A percentile compares a stretch with the other conserved stretches of the same genome.
These are phyloP conservation scores for Zonotrichia leucophrys DNA, from an alignment of 2,113 vertebrate genomes.

Conservation along the genomic window DNA sequence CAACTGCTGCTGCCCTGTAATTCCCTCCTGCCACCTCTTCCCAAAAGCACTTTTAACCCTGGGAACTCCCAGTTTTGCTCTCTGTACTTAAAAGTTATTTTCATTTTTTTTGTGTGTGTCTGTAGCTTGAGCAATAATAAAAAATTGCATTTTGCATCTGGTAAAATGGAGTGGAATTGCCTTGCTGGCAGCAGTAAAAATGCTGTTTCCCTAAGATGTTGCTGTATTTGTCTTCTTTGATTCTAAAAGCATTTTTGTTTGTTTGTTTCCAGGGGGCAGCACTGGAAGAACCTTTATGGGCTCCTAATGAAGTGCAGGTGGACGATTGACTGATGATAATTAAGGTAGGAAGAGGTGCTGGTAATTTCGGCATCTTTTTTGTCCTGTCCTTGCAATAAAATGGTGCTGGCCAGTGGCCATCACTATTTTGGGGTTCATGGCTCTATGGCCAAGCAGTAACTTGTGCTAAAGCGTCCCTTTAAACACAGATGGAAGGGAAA, in stretches of 20 bases:
- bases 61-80: not conserved
- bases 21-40: not conserved
- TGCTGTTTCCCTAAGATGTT: not conserved
- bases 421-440: not conserved
- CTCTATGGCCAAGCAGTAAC: not conserved
- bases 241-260: not conserved
- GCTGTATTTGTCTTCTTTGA: not conserved
- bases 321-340: constrained; percentile 33
- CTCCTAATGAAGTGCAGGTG: constrained; percentile 58
- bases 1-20: not conserved
- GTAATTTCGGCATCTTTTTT: not conserved
- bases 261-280: constrained; percentile 23
- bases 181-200: not conserved
- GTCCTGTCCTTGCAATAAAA: not conserved
- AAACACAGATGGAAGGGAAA: constrained; percentile 27
- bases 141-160: not conserved
- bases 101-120: not conserved
- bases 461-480: not conserved
- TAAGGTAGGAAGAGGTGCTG: constrained; percentile 43
- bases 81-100: not conserved
- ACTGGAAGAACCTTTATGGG: constrained; percentile 62
- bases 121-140: not conserved
- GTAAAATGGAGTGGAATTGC: not conserved
- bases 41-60: not conserved
- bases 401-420: accelerated